A percentile compares a stretch with the other conserved stretches of the same genome.
phyloP scores from a whole-genome alignment of 2,888 invertebrate species.

The Cacoxenus indagator region DNA sequence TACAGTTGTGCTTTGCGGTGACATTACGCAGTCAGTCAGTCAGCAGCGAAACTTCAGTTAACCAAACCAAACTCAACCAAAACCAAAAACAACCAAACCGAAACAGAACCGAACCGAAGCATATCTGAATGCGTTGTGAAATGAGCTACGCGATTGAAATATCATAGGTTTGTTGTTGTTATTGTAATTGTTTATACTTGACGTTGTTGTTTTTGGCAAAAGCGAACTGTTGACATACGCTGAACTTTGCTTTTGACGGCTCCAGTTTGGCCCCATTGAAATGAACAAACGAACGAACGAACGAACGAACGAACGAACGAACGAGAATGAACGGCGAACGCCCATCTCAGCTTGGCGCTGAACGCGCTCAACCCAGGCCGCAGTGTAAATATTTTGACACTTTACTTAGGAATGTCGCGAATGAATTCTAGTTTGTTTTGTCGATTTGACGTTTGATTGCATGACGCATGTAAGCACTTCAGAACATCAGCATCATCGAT shows the following conservation, averaged over 20 bases:
- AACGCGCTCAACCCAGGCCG: constrained; percentile 14
- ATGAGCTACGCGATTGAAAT: constrained; percentile 52
- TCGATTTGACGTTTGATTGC: constrained; percentile 35
- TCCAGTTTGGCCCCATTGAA: too few species aligned
- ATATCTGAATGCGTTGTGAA: constrained; percentile 31
- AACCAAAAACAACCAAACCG: too few species aligned
- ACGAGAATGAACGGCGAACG: too few species aligned
- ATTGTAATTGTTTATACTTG: background rate
- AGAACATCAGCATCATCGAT: constrained; percentile 14
- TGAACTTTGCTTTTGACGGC: constrained; percentile 34
- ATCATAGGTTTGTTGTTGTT: constrained; percentile 28
- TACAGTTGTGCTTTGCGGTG: background rate
- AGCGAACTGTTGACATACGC: constrained; percentile 15
- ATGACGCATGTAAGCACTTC: constrained; percentile 43
- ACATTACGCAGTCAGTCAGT: background rate
- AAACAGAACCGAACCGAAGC: background rate
- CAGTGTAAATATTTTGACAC: constrained; percentile 62
- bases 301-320: too few species aligned
- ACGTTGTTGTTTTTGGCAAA: background rate
- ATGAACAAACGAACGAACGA: too few species aligned
- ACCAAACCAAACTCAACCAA: constrained; percentile 12
- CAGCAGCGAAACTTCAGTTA: constrained; percentile 4
- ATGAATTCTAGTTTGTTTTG: constrained; percentile 28
- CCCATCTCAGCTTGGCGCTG: constrained; percentile 31
- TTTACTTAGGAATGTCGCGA: constrained; percentile 49